Base-by-base conservation (phyloP, 2,113 vertebrate genomes). In the Rhea americana region DNA sequence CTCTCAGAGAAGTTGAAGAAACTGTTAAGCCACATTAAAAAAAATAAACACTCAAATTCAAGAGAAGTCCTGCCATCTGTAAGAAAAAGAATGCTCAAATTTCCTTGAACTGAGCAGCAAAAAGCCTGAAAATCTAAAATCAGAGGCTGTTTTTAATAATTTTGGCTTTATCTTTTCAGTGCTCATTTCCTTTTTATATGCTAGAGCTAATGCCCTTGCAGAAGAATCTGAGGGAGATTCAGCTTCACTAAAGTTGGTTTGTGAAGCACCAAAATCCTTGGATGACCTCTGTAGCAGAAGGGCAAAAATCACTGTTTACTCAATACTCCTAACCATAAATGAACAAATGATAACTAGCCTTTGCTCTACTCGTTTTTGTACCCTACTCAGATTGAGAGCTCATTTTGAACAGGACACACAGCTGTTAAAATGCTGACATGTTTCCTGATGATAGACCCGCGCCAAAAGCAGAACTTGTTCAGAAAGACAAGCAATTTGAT, bases 391-490 rank as follows among this genome's bases (percentile, higher is more conserved):
- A 18, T 1, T 2, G 0, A 24, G 82, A 66, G 73, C 86, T 87
- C 3, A 0, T 35, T 70, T 50, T 39, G 8, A 24, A 5, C 89
- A 82, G 90, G 85, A 90, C 87, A 21, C 7, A 3, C 43, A 26
- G 71, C 62, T 39, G 75, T 13, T 62, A 5, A 47, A 75, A 55
- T 1, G 43, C 89, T 74, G 90, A 84, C 91, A 18, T 24, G 90
- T 74, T 95, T 96, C 94, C 95, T 92, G 94, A 28, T 0, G 86
- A 94, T n/a, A 91, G 89, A 59, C 7, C n/a, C 17, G 74, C 53
- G 88, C 88, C 71, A 22, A 41, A 74, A 93, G 94, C 92, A 96
- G 75, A 87, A 82, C 74, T 62, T 3, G 39, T 22, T 50, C 81
- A 59, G 11, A 55, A 89, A 63, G 89, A 82, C 78, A 10, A 62